A percentile compares a stretch with the other conserved stretches of the same genome.
Conservation (phyloP, 2,888 invertebrate genomes). For the Temnothorax rugatulus region DNA sequence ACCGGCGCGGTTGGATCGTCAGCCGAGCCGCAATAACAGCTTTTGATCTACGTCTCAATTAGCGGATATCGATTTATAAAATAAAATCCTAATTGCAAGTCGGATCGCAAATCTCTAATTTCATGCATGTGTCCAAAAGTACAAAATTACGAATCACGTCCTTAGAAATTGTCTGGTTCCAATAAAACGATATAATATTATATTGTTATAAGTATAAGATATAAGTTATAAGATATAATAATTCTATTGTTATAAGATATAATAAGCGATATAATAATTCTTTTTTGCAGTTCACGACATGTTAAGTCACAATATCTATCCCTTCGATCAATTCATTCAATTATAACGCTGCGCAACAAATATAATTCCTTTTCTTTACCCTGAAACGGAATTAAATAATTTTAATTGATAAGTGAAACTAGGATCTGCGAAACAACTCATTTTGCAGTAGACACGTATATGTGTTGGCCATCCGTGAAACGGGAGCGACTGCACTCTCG, state of each 20-base stretch:
- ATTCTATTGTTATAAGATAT: too few species aligned
- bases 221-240: too few species aligned
- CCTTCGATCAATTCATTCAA: background rate
- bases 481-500: constrained; percentile 55
- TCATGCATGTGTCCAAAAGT: background rate
- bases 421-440: background rate
- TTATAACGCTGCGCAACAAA: background rate
- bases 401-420: background rate
- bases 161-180: background rate
- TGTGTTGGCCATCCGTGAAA: constrained; percentile 69
- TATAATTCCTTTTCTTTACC: background rate
- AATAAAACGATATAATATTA: background rate
- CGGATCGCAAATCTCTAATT: background rate
- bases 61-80: constrained; percentile 5
- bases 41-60: constrained; percentile 40
- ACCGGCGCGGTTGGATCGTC: background rate
- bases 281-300: background rate
- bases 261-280: background rate
- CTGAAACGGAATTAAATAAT: background rate
- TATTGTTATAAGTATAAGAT: too few species aligned
- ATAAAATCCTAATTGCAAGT: constrained; percentile 4
- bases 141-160: background rate
- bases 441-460: constrained; percentile 40
- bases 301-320: background rate
- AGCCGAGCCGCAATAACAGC: background rate